Evolutionary conservation across 2,888 invertebrate genomes (phyloP).

Genomic region (Drosophila neoperkinsi): DNA sequence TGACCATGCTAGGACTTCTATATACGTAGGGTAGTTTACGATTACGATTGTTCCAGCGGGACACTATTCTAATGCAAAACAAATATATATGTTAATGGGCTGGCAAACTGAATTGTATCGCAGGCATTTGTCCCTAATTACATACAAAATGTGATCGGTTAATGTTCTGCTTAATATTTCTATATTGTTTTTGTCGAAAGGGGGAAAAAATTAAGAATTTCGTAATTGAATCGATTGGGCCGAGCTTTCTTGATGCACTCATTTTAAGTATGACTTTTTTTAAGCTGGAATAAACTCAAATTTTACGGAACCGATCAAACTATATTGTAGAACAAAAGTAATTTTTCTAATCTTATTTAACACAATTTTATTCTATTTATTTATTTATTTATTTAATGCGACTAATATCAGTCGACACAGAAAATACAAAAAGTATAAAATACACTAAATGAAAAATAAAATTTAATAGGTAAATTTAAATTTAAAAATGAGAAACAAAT

Average conservation of each 20-base stretch:
- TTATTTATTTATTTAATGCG: neutral
- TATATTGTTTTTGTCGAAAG: neutral
- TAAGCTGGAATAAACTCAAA: neutral
- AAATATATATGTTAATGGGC: neutral
- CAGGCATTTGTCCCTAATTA: neutral
- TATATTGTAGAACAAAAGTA: neutral
- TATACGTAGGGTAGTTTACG: neutral
- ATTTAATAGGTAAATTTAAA: neutral
- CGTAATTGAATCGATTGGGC: neutral
- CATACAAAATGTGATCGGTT: neutral
- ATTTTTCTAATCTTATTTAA: neutral
- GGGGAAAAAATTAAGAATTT: neutral
- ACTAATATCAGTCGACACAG: neutral
- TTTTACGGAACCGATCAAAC: neutral
- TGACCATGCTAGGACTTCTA: conserved; percentile 6
- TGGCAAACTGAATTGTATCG: neutral
- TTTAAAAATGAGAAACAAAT: neutral
- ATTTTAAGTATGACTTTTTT: neutral
- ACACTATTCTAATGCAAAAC: neutral
- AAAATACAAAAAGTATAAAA: neutral
- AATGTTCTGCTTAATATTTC: neutral
- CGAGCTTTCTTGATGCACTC: neutral
- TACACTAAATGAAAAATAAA: neutral
- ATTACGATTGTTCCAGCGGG: neutral
- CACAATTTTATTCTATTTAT: neutral